Base-by-base conservation (phyloP, 2,888 invertebrate species). In the Sycophila texana region DNA sequence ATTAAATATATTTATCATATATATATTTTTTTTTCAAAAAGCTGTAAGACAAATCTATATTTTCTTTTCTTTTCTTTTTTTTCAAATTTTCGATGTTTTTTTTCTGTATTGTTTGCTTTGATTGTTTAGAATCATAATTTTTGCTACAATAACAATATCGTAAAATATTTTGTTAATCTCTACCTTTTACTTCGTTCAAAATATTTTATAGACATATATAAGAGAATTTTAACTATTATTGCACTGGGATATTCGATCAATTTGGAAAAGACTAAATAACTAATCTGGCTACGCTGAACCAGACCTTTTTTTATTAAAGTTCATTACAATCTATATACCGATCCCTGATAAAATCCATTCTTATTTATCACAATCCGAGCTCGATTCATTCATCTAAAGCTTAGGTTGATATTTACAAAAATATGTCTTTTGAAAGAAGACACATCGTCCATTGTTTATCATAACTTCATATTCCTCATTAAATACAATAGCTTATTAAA, bases 341-440 rank as follows among this genome's bases (percentile, higher is more conserved):
- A 60, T 39, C 30, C 20, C 10, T 10, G 39, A 55, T 20, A 18
- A 26, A 66, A 74, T 74, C 66, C 49, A 47, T 49, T 74, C 49
- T 47, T 39, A 49, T 72, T 63, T 76, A 76, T 76, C 76, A 70
- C 76, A 76, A 55, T 61, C 76, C 47, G 70, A 60, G 70, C 70
- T 47, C 55, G 51, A 61, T 51, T 60, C 20, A 3, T 10, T 39
- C 39, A 39, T 13, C 5, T 55, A 30, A 51, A 58, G 58, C 60
- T 58, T 66, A 58, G 51, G 7, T 30, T 72, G 22, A 71, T 71
- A 72, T 72, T 77, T 71, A 77, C 71, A 77, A 77, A 77, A 77
- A 72, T 77, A 71, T 77, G 65, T 20, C 71, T 72, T 68, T n/a
- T 68, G 30, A 71, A 68, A 67, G 20, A 68, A 71, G 71, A 77